A percentile compares a stretch with the other conserved stretches of the same genome.
Conservation (phyloP, 2,113 vertebrate genomes). For the Semicossyphus pulcher region DNA sequence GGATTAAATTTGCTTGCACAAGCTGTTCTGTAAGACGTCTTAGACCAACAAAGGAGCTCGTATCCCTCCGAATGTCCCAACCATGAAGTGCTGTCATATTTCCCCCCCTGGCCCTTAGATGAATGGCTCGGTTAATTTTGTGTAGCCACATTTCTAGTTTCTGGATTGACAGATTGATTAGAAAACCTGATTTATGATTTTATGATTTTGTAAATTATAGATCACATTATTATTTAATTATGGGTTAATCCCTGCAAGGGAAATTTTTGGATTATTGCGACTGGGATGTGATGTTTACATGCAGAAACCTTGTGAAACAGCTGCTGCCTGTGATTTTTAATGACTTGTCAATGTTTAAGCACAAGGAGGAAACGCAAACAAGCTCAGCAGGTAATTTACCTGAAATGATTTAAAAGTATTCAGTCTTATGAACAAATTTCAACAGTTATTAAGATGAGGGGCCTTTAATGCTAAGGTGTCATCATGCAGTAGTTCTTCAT, state of each 20-base stretch:
- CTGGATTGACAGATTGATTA: too few relatives aligned
- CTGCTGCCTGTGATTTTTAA: background rate
- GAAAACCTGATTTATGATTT: too few relatives aligned
- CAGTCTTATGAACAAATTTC: background rate
- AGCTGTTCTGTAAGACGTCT: background rate
- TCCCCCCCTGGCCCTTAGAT: too few relatives aligned
- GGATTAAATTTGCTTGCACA: background rate
- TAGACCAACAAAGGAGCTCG: background rate
- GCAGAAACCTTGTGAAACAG: background rate
- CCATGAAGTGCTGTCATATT: too few relatives aligned
- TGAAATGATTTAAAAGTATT: background rate
- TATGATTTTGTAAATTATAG: too few relatives aligned
- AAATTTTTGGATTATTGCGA: too few relatives aligned
- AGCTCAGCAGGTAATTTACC: background rate
- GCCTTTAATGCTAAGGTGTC: slow-evolving; percentile 8
- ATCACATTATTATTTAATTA: too few relatives aligned
- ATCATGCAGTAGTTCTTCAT: background rate
- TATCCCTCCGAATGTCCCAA: background rate
- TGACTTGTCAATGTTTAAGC: slow-evolving; percentile 45
- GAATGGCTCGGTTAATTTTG: too few relatives aligned
- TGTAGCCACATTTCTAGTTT: too few relatives aligned
- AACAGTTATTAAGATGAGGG: background rate
- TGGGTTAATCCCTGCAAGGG: too few relatives aligned
- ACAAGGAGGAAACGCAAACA: slow-evolving; percentile 25
- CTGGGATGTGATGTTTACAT: slow-evolving; percentile 42